A percentile compares a stretch with the other conserved stretches of the same genome.
These are phyloP conservation scores for Anhinga rufa DNA, from an alignment of 2,113 vertebrate species.

Conservation along the genomic window DNA sequence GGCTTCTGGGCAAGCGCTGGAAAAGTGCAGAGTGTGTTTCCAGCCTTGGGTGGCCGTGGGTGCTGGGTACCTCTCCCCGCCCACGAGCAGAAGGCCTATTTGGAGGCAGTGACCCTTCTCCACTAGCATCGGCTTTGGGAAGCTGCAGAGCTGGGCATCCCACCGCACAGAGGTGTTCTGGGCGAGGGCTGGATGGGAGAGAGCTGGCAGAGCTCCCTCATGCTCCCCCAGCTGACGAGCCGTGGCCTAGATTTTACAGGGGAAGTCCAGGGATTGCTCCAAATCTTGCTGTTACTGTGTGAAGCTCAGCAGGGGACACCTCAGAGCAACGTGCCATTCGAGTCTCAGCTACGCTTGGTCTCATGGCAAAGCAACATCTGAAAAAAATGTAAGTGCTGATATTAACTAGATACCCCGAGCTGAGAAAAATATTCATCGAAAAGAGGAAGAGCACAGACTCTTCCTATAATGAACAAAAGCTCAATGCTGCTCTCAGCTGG, in stretches of 20 bases:
- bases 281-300: not conserved
- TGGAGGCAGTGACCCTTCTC: not conserved
- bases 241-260: rapidly evolving
- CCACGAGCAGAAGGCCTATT: rapidly evolving
- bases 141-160: not conserved
- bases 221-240: not conserved
- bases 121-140: too few species aligned
- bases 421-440: constrained; percentile 20
- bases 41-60: not conserved
- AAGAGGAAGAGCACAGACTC: constrained; percentile 30
- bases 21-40: not conserved
- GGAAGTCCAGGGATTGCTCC: not conserved
- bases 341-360: not conserved
- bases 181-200: not conserved
- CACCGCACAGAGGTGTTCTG: not conserved
- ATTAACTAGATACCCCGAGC: constrained; percentile 46
- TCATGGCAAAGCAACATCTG: not conserved
- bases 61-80: not conserved
- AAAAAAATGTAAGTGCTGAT: constrained; percentile 38
- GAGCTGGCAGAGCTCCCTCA: not conserved
- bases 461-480: constrained; percentile 73
- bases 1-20: not conserved
- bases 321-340: not conserved
- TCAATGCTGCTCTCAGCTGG: constrained; percentile 95
- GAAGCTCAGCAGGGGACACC: not conserved